A percentile compares a stretch with the other conserved stretches of the same genome.
These are phyloP conservation scores for Mythimna vitellina DNA, from an alignment of 2,888 invertebrate species.

Conservation along the genomic window DNA sequence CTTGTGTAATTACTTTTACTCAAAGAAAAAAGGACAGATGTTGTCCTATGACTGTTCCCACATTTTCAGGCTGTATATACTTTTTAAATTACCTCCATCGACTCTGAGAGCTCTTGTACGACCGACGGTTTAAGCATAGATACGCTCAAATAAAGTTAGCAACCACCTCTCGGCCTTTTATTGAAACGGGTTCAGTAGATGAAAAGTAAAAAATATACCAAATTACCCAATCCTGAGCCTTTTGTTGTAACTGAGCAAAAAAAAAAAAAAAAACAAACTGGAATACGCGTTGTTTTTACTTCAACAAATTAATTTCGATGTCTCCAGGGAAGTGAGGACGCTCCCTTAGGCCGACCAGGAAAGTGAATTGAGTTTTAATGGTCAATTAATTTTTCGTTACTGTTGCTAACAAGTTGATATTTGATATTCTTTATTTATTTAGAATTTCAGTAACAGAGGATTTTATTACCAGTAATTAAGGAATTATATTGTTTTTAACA, in stretches of 20 bases:
- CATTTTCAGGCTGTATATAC: too few species aligned
- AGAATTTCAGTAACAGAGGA: background rate
- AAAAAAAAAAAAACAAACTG: constrained; percentile 6
- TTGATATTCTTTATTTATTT: constrained; percentile 17
- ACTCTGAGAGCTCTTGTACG: background rate
- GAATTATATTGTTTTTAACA: background rate
- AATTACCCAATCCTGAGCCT: background rate
- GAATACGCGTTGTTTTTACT: constrained; percentile 30
- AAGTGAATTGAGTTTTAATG: constrained; percentile 34
- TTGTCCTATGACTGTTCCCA: too few species aligned
- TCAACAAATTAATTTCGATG: constrained; percentile 21
- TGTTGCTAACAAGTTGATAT: constrained; percentile 27
- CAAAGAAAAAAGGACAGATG: too few species aligned
- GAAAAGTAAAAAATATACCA: background rate
- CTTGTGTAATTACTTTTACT: too few species aligned
- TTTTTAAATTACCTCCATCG: background rate
- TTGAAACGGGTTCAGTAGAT: background rate
- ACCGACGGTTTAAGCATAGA: too few species aligned
- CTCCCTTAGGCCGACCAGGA: background rate
- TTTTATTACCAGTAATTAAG: background rate
- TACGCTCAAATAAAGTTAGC: background rate
- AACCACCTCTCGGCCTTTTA: background rate
- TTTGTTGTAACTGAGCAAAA: background rate
- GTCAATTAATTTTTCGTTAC: constrained; percentile 35
- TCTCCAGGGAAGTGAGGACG: background rate